Base-by-base conservation (phyloP, 2,888 invertebrate species). In the Heterodera filipjevi region DNA sequence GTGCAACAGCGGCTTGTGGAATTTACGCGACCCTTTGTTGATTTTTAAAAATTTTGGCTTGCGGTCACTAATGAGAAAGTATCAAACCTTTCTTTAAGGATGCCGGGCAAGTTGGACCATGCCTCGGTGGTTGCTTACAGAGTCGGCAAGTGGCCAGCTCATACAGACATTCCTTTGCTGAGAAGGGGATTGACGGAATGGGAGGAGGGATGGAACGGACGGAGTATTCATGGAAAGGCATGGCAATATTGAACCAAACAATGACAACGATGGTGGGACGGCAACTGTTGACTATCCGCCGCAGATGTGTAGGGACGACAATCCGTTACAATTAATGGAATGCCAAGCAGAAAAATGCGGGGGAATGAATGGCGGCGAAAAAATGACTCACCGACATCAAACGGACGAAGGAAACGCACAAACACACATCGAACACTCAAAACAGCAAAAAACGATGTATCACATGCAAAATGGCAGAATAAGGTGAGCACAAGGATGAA, bases 41-140 rank as follows among this genome's bases (percentile, higher is more conserved):
- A n/a, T n/a, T n/a, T n/a, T n/a, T n/a, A n/a, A n/a, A n/a, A n/a
- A n/a, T n/a, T n/a, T n/a, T n/a, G n/a, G n/a, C n/a, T n/a, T n/a
- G n/a, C n/a, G n/a, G n/a, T n/a, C n/a, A n/a, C n/a, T n/a, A n/a
- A n/a, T 27, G 49, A 30, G 33, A 6, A 53, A 1, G 5, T 53
- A 53, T 22, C 6, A 49, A 19, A 1, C 53, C n/a, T 59, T 59
- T 22, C 33, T 19, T 81, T 76, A 33, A 32, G 73, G 90, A 92
- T 95, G 85, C 94, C 95, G 0, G 95, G 95, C 2, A 95, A 95
- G 90, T 90, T 95, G 83, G 95, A 95, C 90, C 95, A 95, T 90
- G 95, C 95, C 33, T 93, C 94, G 6, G 93, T 87, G 1, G 89
- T 89, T 73, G 94, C 94, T 2, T 94, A 93, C 89, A 93, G 93